These are phyloP conservation scores for Acrossocheilus wenchowensis DNA, from an alignment of 2,797 vertebrate genomes.

Conservation along the genomic window DNA sequence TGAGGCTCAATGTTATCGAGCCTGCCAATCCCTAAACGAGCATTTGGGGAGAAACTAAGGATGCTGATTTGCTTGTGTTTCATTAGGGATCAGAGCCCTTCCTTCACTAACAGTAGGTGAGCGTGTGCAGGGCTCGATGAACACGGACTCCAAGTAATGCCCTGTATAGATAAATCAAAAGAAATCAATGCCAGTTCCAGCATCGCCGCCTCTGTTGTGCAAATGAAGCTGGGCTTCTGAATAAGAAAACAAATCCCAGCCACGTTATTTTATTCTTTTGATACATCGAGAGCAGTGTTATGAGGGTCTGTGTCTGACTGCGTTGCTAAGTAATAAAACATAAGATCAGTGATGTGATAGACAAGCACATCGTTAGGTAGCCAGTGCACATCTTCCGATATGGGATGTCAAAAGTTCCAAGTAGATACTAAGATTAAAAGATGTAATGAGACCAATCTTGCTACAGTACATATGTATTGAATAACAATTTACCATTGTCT, in stretches of 20 bases:
- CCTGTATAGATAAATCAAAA: constrained; percentile 77
- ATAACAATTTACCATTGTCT: neutral
- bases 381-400: neutral
- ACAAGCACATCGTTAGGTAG: neutral
- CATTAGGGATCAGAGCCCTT: constrained; percentile 66
- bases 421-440: neutral
- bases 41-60: constrained; percentile 45
- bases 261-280: constrained; percentile 76
- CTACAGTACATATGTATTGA: too few relatives aligned
- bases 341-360: constrained; percentile 55
- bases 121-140: constrained; percentile 65
- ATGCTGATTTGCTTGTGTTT: constrained; percentile 66
- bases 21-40: constrained; percentile 52
- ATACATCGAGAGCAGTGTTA: constrained; percentile 67
- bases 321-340: constrained; percentile 71
- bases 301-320: constrained; percentile 62
- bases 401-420: neutral
- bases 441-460: neutral
- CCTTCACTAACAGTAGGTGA: constrained; percentile 71
- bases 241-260: constrained; percentile 75
- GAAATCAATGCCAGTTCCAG: constrained; percentile 76
- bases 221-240: constrained; percentile 76
- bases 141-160: constrained; percentile 68
- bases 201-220: constrained; percentile 78
- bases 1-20: constrained; percentile 51